These are phyloP conservation scores for Habroteleia sp. DNA, from an alignment of 2,888 invertebrate genomes.

Conservation along the genomic window DNA sequence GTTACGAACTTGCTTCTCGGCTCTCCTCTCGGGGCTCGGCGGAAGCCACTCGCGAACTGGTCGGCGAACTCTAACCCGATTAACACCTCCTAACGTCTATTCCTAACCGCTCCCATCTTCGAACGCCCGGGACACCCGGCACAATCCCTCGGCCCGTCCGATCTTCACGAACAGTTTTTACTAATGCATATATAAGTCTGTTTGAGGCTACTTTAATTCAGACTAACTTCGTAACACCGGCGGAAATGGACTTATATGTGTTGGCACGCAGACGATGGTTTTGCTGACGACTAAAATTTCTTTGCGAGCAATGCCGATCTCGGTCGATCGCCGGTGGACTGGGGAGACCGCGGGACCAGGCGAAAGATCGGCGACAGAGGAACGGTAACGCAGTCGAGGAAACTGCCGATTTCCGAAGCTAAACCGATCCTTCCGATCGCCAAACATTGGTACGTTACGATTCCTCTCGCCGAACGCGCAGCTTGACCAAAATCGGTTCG, in stretches of 20 bases:
- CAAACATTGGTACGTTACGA: too few relatives aligned
- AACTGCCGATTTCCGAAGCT: too few relatives aligned
- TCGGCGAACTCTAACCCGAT: slow-evolving; percentile 78
- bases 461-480: too few relatives aligned
- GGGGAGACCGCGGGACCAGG: too few relatives aligned
- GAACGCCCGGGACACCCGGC: slow-evolving; percentile 42
- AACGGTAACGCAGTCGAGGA: too few relatives aligned
- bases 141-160: slow-evolving; percentile 26
- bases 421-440: too few relatives aligned
- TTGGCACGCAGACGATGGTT: slow-evolving; percentile 12
- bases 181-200: slow-evolving; percentile 54
- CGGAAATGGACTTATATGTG: slow-evolving; percentile 50
- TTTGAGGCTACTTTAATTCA: slow-evolving; percentile 41
- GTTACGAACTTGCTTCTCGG: slow-evolving; percentile 78
- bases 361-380: too few relatives aligned
- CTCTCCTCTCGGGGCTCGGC: slow-evolving; percentile 81
- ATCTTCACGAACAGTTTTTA: slow-evolving; percentile 6
- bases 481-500: too few relatives aligned
- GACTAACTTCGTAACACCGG: slow-evolving; percentile 45
- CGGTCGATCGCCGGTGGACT: too few relatives aligned
- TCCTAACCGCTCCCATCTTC: slow-evolving; percentile 46
- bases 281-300: too few relatives aligned
- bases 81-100: slow-evolving; percentile 75
- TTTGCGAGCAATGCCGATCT: too few relatives aligned
- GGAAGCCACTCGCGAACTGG: slow-evolving; percentile 79